A percentile compares a stretch with the other conserved stretches of the same genome.
phyloP scores from a whole-genome alignment of 1,140 invertebrate genomes.

The Drosophila bocki region DNA sequence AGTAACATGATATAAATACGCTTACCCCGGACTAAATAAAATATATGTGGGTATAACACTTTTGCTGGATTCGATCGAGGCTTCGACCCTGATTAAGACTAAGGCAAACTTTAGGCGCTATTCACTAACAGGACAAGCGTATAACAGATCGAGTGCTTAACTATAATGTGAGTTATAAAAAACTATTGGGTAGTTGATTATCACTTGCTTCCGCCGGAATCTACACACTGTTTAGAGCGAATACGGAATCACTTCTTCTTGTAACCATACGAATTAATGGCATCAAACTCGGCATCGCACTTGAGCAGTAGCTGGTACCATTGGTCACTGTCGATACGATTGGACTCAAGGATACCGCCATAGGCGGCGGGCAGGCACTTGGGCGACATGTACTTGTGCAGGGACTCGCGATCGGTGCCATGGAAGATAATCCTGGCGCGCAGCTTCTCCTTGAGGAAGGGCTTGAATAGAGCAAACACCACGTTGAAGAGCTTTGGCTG shows the following conservation, averaged over 20 bases:
- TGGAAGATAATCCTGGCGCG: constrained; percentile 92
- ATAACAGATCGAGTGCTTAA: constrained; percentile 66
- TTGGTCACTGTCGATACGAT: constrained; percentile 88
- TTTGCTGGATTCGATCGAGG: constrained; percentile 36
- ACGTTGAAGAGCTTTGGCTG: constrained; percentile 95
- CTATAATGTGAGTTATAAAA: constrained; percentile 24
- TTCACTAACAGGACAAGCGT: constrained; percentile 57
- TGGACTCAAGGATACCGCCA: constrained; percentile 90
- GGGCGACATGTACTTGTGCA: constrained; percentile 92
- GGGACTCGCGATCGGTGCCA: constrained; percentile 91
- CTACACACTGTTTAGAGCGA: not conserved
- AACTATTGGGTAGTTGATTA: constrained; percentile 50
- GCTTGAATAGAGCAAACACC: constrained; percentile 94
- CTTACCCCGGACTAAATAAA: constrained; percentile 65
- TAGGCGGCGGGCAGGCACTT: constrained; percentile 92
- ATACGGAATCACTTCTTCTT: constrained; percentile 86
- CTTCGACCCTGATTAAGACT: constrained; percentile 53
- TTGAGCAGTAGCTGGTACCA: constrained; percentile 90
- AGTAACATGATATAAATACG: constrained; percentile 69
- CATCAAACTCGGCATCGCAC: constrained; percentile 91
- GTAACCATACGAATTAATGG: constrained; percentile 91
- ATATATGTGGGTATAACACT: constrained; percentile 54
- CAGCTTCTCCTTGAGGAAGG: constrained; percentile 92
- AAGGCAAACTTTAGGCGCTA: constrained; percentile 72
- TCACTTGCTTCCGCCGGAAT: constrained; percentile 59